These are phyloP conservation scores for Drosophila arawakana DNA, from an alignment of 1,140 invertebrate species.

Conservation along the genomic window DNA sequence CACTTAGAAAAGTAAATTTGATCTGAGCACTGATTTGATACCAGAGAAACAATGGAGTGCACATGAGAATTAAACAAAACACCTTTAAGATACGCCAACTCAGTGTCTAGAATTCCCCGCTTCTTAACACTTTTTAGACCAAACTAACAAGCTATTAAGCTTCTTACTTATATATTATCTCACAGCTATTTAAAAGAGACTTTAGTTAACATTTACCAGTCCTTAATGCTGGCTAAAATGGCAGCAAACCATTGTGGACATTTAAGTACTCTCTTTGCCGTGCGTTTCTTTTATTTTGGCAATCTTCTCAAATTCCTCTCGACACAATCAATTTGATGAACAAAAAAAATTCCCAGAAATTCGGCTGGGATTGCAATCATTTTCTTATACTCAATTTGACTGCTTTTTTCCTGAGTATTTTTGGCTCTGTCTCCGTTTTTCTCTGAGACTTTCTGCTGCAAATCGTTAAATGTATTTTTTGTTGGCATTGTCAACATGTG, in stretches of 20 bases:
- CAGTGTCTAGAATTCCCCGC: no score
- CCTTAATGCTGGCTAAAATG: not conserved
- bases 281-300: not conserved
- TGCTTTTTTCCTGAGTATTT: not conserved
- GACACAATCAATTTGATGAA: not conserved
- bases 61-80: no score
- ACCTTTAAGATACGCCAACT: no score
- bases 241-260: not conserved
- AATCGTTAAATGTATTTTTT: conserved; percentile 8
- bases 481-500: conserved; percentile 22
- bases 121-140: no score
- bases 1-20: no score
- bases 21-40: no score
- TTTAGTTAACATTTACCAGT: no score
- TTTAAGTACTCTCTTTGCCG: not conserved
- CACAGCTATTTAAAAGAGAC: no score
- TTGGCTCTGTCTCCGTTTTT: not conserved
- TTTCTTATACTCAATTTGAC: conserved; percentile 16
- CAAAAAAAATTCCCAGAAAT: conserved; percentile 12
- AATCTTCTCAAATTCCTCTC: conserved; percentile 1
- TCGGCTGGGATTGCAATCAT: conserved; percentile 14
- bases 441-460: not conserved
- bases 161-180: no score
- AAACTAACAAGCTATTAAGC: no score
- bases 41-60: no score